Percentiles rank a stretch among this genome's conserved stretches.
Conservation (phyloP, 2,797 vertebrate genomes). For the Enteromius afrohamiltoni region DNA sequence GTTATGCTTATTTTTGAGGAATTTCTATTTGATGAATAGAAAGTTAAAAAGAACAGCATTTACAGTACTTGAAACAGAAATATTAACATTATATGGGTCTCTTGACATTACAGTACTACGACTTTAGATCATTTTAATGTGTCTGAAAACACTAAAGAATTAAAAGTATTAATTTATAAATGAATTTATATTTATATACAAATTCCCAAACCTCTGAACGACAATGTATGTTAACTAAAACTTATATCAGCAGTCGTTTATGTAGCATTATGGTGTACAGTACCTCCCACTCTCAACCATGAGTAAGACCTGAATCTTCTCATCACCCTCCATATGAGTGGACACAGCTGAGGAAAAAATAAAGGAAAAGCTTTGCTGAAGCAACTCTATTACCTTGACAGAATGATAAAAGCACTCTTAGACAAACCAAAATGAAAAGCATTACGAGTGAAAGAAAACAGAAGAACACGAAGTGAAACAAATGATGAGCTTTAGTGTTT, state of each 20-base stretch:
- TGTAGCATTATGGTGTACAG: constrained; percentile 26
- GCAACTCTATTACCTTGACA: constrained; percentile 5
- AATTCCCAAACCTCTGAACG: background rate
- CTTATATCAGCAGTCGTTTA: background rate
- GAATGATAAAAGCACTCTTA: background rate
- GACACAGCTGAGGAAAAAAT: constrained; percentile 81
- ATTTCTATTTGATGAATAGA: background rate
- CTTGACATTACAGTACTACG: background rate
- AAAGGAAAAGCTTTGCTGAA: background rate
- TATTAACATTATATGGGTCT: background rate
- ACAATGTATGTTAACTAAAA: background rate
- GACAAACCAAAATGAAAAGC: background rate
- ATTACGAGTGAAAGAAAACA: background rate
- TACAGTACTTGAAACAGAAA: background rate
- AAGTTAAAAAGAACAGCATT: background rate
- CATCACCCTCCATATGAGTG: constrained; percentile 85
- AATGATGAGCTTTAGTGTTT: constrained; percentile 35
- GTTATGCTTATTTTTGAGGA: background rate
- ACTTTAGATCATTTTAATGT: background rate
- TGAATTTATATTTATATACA: background rate
- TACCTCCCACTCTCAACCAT: constrained; percentile 96
- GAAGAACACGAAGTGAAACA: constrained; percentile 17
- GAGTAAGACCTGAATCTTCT: constrained; percentile 89
- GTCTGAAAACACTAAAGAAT: background rate
- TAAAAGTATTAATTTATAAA: background rate